Evolutionary conservation across 1,140 invertebrate species (phyloP).

Genomic region (Aphelenchoides besseyi): DNA sequence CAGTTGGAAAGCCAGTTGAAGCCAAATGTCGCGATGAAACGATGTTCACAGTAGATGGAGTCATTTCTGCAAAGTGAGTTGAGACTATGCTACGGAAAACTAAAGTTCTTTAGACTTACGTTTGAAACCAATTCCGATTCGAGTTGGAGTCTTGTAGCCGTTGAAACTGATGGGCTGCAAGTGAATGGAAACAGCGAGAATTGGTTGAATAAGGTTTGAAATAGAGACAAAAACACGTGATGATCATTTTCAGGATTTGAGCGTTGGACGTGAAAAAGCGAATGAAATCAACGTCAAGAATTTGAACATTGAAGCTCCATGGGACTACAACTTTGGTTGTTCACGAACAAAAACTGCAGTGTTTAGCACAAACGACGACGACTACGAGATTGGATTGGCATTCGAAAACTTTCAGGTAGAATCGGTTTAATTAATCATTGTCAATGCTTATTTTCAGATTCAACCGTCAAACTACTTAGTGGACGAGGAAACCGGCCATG

Average conservation of each 20-base stretch:
- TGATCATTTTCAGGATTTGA: neutral
- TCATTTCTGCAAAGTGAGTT: constrained; percentile 5
- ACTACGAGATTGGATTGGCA: constrained; percentile 21
- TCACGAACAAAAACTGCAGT: constrained; percentile 46
- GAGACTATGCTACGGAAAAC: neutral
- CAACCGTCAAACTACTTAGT: neutral
- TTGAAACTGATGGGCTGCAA: neutral
- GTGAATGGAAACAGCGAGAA: neutral
- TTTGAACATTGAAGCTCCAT: constrained; percentile 20
- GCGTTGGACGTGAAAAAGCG: neutral
- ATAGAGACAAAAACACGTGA: too few relatives aligned
- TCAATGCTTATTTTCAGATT: neutral
- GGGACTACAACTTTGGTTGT: constrained; percentile 42
- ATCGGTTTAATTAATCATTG: neutral
- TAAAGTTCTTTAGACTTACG: constrained; percentile 1
- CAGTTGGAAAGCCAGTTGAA: neutral
- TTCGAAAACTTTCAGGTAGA: constrained; percentile 23
- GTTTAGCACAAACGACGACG: constrained; percentile 24
- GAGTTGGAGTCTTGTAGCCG: neutral
- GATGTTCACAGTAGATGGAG: neutral
- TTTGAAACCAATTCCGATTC: neutral
- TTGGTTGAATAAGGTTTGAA: neutral
- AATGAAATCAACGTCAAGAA: constrained; percentile 6
- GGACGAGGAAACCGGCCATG: neutral
- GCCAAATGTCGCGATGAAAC: neutral